These are phyloP conservation scores for Parelbella ahira DNA, from an alignment of 2,888 invertebrate genomes.

Conservation along the genomic window DNA sequence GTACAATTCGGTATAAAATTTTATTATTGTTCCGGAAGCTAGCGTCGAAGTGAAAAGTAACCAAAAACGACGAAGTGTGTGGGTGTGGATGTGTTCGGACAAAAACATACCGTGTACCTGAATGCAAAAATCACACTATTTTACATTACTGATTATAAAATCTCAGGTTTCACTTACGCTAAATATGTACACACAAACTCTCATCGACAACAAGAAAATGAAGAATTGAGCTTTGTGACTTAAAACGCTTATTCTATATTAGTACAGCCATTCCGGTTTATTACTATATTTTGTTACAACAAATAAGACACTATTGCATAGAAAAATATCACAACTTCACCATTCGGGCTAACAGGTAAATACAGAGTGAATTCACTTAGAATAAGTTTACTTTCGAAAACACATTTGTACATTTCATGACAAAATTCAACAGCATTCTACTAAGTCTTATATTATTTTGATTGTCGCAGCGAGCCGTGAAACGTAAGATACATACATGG, in stretches of 20 bases:
- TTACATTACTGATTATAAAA: conserved; percentile 62
- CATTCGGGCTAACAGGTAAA: conserved; percentile 71
- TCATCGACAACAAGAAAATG: conserved; percentile 64
- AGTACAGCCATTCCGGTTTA: conserved; percentile 51
- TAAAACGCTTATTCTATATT: conserved; percentile 52
- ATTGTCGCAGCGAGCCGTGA: conserved; percentile 49
- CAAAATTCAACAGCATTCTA: conserved; percentile 78
- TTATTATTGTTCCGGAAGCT: conserved; percentile 35
- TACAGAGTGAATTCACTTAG: conserved; percentile 72
- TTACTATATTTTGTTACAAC: conserved; percentile 43
- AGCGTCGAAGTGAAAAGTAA: conserved; percentile 36
- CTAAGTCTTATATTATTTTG: conserved; percentile 72
- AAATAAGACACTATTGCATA: conserved; percentile 41
- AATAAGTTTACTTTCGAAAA: conserved; percentile 75
- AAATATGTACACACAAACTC: conserved; percentile 77
- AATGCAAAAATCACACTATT: conserved; percentile 55
- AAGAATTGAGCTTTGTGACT: conserved; percentile 73
- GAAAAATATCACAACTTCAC: conserved; percentile 79
- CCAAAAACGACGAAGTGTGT: conserved; percentile 34
- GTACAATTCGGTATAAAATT: too few species aligned
- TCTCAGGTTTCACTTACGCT: conserved; percentile 75
- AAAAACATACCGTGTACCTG: conserved; percentile 41
- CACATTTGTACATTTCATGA: conserved; percentile 80
- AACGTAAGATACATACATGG: conserved; percentile 67
- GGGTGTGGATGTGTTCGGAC: conserved; percentile 30